phyloP scores from a whole-genome alignment of 1,140 invertebrate species.

The Ceratina japonica region DNA sequence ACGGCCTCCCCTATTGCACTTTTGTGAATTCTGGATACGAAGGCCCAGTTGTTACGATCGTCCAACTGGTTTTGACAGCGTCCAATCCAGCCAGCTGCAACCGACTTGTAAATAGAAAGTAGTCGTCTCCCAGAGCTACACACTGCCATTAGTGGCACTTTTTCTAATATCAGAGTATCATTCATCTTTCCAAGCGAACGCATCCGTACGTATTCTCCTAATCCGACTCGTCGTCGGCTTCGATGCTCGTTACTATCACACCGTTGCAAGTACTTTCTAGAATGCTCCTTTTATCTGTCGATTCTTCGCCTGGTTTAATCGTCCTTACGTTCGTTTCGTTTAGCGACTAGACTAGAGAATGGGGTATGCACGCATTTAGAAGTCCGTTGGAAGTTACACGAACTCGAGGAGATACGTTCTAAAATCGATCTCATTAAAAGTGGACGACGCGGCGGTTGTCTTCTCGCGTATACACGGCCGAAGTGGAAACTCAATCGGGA shows the following conservation, averaged over 20 bases:
- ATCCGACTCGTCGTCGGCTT: too few relatives aligned
- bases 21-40: neutral
- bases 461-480: neutral
- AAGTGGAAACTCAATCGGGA: neutral
- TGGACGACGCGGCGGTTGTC: too few relatives aligned
- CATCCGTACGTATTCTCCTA: too few relatives aligned
- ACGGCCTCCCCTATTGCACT: neutral
- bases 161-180: neutral
- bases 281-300: too few relatives aligned
- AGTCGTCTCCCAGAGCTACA: neutral
- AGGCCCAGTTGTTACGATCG: neutral
- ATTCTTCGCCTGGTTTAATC: too few relatives aligned
- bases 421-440: neutral
- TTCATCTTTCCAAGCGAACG: too few relatives aligned
- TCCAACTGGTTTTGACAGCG: neutral
- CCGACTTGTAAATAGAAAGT: constrained; percentile 29
- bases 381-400: neutral
- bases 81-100: neutral
- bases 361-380: neutral
- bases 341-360: too few relatives aligned
- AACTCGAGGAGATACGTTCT: neutral
- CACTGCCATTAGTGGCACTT: constrained; percentile 18
- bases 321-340: too few relatives aligned
- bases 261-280: too few relatives aligned
- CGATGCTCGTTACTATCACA: too few relatives aligned